Conservation (phyloP, 2,113 vertebrate genomes). For the Echinops telfairi region DNA sequence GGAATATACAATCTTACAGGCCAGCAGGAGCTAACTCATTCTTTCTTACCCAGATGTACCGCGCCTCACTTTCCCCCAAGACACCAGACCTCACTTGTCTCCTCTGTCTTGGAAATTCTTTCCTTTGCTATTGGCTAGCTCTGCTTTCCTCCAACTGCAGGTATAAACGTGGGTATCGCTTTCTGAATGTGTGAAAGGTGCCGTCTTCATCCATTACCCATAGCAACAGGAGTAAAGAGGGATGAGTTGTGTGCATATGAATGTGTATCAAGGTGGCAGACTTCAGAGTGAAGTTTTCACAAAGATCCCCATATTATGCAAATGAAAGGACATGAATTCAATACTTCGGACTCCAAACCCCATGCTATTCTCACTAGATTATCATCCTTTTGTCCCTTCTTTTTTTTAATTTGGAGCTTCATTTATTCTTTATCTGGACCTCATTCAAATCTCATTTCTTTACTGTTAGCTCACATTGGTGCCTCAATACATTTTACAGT, state of each 20-base stretch:
- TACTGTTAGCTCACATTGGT: not conserved
- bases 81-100: not conserved
- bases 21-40: not conserved
- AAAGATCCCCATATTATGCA: no score
- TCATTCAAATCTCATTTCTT: not conserved
- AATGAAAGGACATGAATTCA: no score
- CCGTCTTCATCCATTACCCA: no score
- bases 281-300: no score
- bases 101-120: not conserved
- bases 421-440: no score
- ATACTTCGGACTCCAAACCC: no score
- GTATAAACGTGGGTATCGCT: not conserved
- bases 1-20: not conserved
- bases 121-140: not conserved
- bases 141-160: not conserved
- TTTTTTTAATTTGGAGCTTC: no score
- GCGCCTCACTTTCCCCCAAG: not conserved
- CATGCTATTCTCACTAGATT: no score
- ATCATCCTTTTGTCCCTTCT: no score
- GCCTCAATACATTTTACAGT: not conserved
- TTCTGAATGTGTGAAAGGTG: not conserved
- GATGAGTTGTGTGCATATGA: no score
- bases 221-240: no score
- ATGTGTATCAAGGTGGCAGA: no score
- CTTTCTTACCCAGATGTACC: not conserved